phyloP scores from a whole-genome alignment of 1,140 invertebrate species.

The Xylocopa sonorina region DNA sequence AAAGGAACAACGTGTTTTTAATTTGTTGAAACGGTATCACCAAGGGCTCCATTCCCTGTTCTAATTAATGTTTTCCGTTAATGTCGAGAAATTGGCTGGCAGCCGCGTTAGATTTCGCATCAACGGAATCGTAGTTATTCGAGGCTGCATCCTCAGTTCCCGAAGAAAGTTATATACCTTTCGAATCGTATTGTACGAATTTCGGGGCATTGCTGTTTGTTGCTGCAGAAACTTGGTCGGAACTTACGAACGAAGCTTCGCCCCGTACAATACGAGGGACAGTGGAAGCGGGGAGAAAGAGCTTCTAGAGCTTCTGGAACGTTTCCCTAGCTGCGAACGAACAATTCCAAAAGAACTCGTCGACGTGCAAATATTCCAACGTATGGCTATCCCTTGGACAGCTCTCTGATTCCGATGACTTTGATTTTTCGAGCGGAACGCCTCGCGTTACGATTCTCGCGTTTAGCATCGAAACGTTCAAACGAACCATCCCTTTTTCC shows the following conservation, averaged over 20 bases:
- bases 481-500: neutral
- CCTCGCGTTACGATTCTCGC: neutral
- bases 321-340: constrained; percentile 16
- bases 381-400: constrained; percentile 25
- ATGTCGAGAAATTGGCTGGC: constrained; percentile 17
- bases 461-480: neutral
- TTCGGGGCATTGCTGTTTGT: constrained; percentile 59
- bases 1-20: neutral
- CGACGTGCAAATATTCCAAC: constrained; percentile 45
- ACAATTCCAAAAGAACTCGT: constrained; percentile 51
- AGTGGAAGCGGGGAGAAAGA: constrained; percentile 7
- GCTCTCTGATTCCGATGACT: constrained; percentile 30
- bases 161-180: constrained; percentile 47
- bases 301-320: constrained; percentile 36
- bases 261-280: constrained; percentile 41
- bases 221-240: constrained; percentile 58
- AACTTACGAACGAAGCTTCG: constrained; percentile 51
- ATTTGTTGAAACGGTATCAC: neutral
- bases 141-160: constrained; percentile 9
- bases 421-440: constrained; percentile 36
- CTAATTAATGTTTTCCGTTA: constrained; percentile 33
- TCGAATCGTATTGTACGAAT: constrained; percentile 47
- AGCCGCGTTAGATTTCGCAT: constrained; percentile 17
- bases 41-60: neutral
- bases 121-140: neutral